Evolutionary conservation across 2,888 invertebrate species (phyloP).

Genomic region (Nomada goodeniana): DNA sequence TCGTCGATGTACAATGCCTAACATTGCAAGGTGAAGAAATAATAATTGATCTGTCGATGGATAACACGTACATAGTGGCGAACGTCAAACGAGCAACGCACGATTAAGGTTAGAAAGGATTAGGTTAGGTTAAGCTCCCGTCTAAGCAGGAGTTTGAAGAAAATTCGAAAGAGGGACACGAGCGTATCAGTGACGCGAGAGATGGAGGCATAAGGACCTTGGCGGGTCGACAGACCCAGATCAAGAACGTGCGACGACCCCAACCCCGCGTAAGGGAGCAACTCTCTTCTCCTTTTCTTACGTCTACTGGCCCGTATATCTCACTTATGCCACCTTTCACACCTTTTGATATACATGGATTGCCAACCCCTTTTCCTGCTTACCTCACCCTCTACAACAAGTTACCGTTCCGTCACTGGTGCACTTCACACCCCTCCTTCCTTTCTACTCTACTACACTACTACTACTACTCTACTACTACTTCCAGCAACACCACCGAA

Average conservation of each 20-base stretch:
- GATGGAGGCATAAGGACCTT: slow-evolving; percentile 76
- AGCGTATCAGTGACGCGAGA: slow-evolving; percentile 44
- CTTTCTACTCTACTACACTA: slow-evolving; percentile 27
- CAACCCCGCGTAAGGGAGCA: slow-evolving; percentile 70
- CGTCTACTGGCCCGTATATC: slow-evolving; percentile 35
- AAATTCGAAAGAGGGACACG: slow-evolving; percentile 36
- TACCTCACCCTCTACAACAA: slow-evolving; percentile 66
- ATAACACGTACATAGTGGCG: not conserved
- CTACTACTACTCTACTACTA: slow-evolving; percentile 45
- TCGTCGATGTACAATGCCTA: too few relatives aligned
- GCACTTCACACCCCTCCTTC: slow-evolving; percentile 65
- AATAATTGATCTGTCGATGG: not conserved
- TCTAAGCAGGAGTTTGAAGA: not conserved
- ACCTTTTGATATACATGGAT: slow-evolving; percentile 30
- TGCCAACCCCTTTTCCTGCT: slow-evolving; percentile 55
- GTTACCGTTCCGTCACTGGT: slow-evolving; percentile 64
- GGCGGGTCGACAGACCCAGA: slow-evolving; percentile 81
- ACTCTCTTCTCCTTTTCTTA: slow-evolving; percentile 56
- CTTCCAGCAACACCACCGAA: slow-evolving; percentile 57
- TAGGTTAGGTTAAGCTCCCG: slow-evolving; percentile 20
- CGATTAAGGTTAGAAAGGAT: slow-evolving; percentile 54
- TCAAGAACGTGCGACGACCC: slow-evolving; percentile 83
- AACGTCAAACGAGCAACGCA: slow-evolving; percentile 42
- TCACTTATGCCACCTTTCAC: slow-evolving; percentile 51
- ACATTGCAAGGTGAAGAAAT: not conserved